Evolutionary conservation across 2,797 vertebrate genomes (phyloP).

Genomic region (Melanogrammus aeglefinus): DNA sequence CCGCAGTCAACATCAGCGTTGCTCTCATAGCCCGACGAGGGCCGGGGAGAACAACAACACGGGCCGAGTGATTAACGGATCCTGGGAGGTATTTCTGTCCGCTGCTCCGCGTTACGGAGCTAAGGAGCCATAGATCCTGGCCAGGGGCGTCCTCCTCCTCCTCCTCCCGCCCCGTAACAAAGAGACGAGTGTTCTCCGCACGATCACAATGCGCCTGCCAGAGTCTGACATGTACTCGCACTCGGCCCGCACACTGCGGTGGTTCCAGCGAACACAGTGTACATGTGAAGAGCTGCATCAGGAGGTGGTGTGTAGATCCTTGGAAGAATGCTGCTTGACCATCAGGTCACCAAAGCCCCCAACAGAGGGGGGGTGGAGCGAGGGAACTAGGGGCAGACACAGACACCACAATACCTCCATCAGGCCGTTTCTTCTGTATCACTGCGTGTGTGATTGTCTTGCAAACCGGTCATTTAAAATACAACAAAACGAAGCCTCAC

Average conservation of each 20-base stretch:
- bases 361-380: no score
- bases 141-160: not conserved
- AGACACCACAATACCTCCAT: no score
- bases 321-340: no score
- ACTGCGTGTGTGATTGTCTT: not conserved
- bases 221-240: not conserved
- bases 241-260: no score
- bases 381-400: no score
- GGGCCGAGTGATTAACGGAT: not conserved
- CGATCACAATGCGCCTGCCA: not conserved
- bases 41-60: not conserved
- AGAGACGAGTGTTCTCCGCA: not conserved
- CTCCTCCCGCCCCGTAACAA: not conserved
- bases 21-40: not conserved
- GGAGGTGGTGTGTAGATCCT: no score
- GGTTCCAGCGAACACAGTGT: no score
- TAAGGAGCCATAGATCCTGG: not conserved
- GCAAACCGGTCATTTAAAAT: slow-evolving; percentile 11
- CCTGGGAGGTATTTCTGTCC: not conserved
- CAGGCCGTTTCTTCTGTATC: no score
- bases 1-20: not conserved
- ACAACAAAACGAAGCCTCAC: slow-evolving; percentile 30
- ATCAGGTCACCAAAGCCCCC: no score
- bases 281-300: no score
- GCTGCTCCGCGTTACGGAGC: not conserved